Evolutionary conservation across 2,888 invertebrate species (phyloP), one percentile per base, ranked within the genome.

Genomic region (Xestia rhomboidea): DNA sequence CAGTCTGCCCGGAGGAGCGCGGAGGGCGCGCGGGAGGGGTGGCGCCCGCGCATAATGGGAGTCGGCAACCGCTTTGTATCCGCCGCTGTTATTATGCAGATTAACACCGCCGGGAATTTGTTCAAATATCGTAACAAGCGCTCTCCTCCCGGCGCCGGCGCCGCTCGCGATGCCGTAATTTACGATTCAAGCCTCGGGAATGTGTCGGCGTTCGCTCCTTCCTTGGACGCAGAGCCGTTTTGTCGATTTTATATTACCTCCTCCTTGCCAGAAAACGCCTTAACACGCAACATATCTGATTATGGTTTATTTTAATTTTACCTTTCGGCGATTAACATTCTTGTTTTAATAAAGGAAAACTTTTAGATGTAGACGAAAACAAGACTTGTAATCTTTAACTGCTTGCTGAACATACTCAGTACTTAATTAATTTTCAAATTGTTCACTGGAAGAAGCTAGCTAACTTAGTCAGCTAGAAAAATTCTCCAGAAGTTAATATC

Each of bases 71-170:
- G 95, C 96, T 96, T 96, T 96, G 96, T 95, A 92, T 91, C 93
- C 92, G 94, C 93, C 94, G 96, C 95, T 96, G 95, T 96, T 96
- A 96, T 96, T 96, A 96, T 96, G 96, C 96, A 96, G 96, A 96
- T 96, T 96, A 96, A 96, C 96, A 96, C 96, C 96, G 95, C 92
- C 96, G 96, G 96, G 96, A 96, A 96, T 96, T 96, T 96, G 96
- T 96, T 96, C 96, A 96, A 95, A 96, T 95, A 96, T 96, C 96
- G 95, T 96, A 96, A 96, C 96, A 95, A 96, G 96, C 95, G 91
- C 93, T 94, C 93, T 94, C 94, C 95, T 95, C 94, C 93, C 94
- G 93, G 95, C 96, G 96, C 95, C 96, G 95, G 95, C 96, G 95
- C 95, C 95, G 95, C 92, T 92, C 92, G 93, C 93, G 90, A 91